Evolutionary conservation across 64 coral and sea anemone genomes (phyloP), one percentile per base, ranked within the genome.

Genomic region (Stylophora pistillata): DNA sequence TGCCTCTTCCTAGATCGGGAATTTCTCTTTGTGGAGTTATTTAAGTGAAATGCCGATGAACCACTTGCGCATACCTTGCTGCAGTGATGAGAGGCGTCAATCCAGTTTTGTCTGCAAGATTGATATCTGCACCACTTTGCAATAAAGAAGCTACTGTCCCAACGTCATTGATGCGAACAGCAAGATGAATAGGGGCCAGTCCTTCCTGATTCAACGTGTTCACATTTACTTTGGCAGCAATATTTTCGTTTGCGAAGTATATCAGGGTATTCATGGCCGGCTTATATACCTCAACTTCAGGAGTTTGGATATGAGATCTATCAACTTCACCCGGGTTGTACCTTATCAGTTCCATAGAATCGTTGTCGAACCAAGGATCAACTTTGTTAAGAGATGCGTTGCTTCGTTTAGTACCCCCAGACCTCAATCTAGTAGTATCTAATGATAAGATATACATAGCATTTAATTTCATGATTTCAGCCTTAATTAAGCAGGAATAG

Each of bases 51-150:
- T 0, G 17, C 58, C 13, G 58, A 60, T 47, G 37, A 62, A 62
- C 59, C 21, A 34, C 31, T 16, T 23, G 37, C 10, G 53, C 55
- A 33, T 68, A 84, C 80, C 78, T 78, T 13, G n/a, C 26, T n/a
- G 75, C 76, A 32, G 70, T 27, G 58, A 72, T 62, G 31, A 89
- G 61, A n/a, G 87, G 87, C 3, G 87, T 89, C 15, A 71, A 71
- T 9, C 64, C 87, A 58, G 16, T 66, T 11, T 26, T 55, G 10
- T 71, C 78, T 55, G 29, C 56, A 23, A 37, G 18, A 34, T 80
- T 78, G 25, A 72, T 71, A 26, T 81, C 76, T 18, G 87, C 87
- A 18, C 76, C 87, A 11, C 18, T 34, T 29, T 79, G 62, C 28
- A 89, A 33, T 27, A 89, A 17, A 80, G 53, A 13, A 3, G 5